A percentile compares a stretch with the other conserved stretches of the same genome.
These are phyloP conservation scores for Sepiola atlantica DNA, from an alignment of 2,888 invertebrate species.

Conservation along the genomic window DNA sequence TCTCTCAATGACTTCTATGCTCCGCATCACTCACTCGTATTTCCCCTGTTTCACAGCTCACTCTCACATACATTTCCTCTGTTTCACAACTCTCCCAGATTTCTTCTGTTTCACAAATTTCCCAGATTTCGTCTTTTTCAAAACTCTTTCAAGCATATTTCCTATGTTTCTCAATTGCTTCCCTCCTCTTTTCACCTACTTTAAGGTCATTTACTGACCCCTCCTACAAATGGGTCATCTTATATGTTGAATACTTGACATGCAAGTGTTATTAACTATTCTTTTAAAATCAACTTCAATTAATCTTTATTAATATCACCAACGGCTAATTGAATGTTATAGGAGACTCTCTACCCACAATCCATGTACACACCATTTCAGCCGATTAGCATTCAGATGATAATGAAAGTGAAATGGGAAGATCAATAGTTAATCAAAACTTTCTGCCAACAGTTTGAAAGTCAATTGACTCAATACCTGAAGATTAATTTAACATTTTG, in stretches of 20 bases:
- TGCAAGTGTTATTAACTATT: background rate
- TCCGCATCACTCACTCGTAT: background rate
- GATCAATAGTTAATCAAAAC: background rate
- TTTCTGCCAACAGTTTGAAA: background rate
- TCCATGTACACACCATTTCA: background rate
- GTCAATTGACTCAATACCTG: background rate
- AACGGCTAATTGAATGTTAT: background rate
- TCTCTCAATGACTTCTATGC: background rate
- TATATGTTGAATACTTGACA: background rate
- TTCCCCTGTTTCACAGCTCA: background rate
- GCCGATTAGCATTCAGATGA: background rate
- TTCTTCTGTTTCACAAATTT: background rate
- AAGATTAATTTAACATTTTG: background rate
- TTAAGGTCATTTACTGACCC: background rate
- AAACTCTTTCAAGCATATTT: background rate
- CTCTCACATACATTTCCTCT: background rate
- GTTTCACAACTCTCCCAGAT: background rate
- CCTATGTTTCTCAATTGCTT: background rate
- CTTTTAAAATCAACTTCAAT: background rate
- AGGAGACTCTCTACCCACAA: background rate
- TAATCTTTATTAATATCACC: conserved; percentile 13
- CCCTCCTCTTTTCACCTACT: background rate
- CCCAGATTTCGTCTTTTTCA: background rate
- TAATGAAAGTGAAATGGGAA: background rate
- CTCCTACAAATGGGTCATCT: background rate